Conservation (phyloP, 2,797 vertebrate species). For the Meda fulgida region DNA sequence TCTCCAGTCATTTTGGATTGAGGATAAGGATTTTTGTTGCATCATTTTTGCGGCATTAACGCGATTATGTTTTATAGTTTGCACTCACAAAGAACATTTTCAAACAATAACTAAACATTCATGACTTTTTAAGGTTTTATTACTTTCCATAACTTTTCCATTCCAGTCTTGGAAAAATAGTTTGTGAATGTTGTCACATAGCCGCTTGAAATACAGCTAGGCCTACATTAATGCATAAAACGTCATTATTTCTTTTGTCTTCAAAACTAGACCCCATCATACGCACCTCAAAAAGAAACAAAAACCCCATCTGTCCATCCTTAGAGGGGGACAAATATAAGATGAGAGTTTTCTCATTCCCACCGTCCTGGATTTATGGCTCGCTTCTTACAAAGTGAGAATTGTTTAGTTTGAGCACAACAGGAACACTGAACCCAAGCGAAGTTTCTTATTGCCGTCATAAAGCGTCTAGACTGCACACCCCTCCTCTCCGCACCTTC, state of each 20-base stretch:
- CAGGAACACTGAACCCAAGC: conserved; percentile 89
- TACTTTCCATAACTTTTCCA: neutral
- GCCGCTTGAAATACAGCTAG: neutral
- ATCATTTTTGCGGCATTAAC: neutral
- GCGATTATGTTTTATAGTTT: neutral
- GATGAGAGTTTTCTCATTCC: conserved; percentile 60
- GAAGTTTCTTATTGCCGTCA: conserved; percentile 96
- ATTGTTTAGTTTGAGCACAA: conserved; percentile 90
- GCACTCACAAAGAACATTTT: neutral
- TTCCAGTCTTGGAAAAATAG: neutral
- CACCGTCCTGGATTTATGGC: conserved; percentile 71
- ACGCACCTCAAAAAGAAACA: conserved; percentile 45
- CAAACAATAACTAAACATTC: neutral
- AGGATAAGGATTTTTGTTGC: neutral
- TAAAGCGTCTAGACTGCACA: conserved; percentile 99
- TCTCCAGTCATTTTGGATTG: neutral
- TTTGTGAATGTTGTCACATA: neutral
- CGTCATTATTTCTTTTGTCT: conserved; percentile 1
- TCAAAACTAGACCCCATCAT: conserved; percentile 25
- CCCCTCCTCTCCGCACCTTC: conserved; percentile 77
- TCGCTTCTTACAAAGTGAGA: conserved; percentile 66
- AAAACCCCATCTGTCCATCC: conserved; percentile 59
- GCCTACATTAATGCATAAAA: neutral
- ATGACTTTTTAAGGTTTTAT: neutral
- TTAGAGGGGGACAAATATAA: conserved; percentile 36